These are phyloP conservation scores for Drosophila mimetica DNA, from an alignment of 2,888 invertebrate genomes.

Conservation along the genomic window DNA sequence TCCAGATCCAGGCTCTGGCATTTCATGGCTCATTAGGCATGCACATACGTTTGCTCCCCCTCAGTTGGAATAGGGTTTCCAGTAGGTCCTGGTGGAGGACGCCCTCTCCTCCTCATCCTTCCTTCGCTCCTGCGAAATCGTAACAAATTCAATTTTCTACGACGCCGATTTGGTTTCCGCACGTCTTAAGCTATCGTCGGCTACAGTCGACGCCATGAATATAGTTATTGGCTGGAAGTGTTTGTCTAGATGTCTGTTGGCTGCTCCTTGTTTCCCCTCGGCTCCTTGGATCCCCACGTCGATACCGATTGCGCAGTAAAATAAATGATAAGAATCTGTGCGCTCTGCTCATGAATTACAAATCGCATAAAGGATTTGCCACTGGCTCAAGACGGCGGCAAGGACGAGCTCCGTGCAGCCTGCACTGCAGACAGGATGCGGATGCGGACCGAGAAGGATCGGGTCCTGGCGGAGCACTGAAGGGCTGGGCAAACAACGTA, in stretches of 20 bases:
- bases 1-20: slow-evolving; percentile 51
- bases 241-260: slow-evolving; percentile 17
- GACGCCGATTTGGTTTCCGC: slow-evolving; percentile 78
- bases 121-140: slow-evolving; percentile 27
- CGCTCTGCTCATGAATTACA: slow-evolving; percentile 78
- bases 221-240: slow-evolving; percentile 66
- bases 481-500: slow-evolving; percentile 25
- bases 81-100: neutral
- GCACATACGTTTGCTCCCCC: slow-evolving; percentile 66
- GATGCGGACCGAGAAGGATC: neutral
- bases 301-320: slow-evolving; percentile 70
- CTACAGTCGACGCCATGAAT: slow-evolving; percentile 63
- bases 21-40: slow-evolving; percentile 78
- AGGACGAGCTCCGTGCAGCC: slow-evolving; percentile 22
- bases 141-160: slow-evolving; percentile 78
- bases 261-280: slow-evolving; percentile 14
- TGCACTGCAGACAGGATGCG: slow-evolving; percentile 45
- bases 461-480: slow-evolving; percentile 6
- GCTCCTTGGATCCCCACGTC: slow-evolving; percentile 34
- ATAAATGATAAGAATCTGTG: slow-evolving; percentile 79
- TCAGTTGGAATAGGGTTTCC: neutral
- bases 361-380: slow-evolving; percentile 80
- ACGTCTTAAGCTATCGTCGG: slow-evolving; percentile 69
- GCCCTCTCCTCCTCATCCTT: neutral
- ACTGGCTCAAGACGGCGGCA: slow-evolving; percentile 52